phyloP scores from a whole-genome alignment of 1,140 invertebrate genomes.

The Drosophila kikkawai region DNA sequence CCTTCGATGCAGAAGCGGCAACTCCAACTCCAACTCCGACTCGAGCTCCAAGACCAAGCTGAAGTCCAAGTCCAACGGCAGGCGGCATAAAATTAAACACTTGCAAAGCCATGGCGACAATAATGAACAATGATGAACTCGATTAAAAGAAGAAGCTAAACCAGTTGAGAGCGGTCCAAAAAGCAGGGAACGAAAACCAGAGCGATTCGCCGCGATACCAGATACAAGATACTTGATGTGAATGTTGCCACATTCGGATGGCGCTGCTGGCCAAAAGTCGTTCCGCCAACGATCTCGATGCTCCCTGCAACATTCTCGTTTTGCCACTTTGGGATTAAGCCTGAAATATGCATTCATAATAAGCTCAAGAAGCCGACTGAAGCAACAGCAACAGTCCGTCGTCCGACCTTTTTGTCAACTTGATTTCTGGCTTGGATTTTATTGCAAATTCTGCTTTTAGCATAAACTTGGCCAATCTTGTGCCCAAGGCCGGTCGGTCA shows the following conservation, averaged over 20 bases:
- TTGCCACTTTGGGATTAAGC: slow-evolving; percentile 82
- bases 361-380: slow-evolving; percentile 31
- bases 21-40: not conserved
- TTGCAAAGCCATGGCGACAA: slow-evolving; percentile 76
- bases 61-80: slow-evolving; percentile 35
- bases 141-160: slow-evolving; percentile 77
- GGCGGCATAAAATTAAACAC: slow-evolving; percentile 81
- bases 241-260: slow-evolving; percentile 50
- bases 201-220: slow-evolving; percentile 61
- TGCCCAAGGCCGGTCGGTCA: slow-evolving; percentile 58
- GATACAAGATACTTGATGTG: slow-evolving; percentile 62
- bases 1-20: slow-evolving; percentile 68
- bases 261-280: slow-evolving; percentile 64
- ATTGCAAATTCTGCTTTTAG: slow-evolving; percentile 71
- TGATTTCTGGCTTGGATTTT: slow-evolving; percentile 48
- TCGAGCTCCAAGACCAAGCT: not conserved
- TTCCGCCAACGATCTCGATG: slow-evolving; percentile 45
- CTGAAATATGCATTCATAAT: slow-evolving; percentile 82
- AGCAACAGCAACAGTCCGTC: slow-evolving; percentile 12
- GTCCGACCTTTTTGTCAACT: slow-evolving; percentile 67
- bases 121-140: slow-evolving; percentile 82
- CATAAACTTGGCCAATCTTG: slow-evolving; percentile 72
- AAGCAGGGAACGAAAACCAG: slow-evolving; percentile 54
- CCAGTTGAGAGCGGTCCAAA: slow-evolving; percentile 59
- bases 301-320: slow-evolving; percentile 75